Conservation (phyloP, 2,797 vertebrate species). For the Tragelaphus oryx region DNA sequence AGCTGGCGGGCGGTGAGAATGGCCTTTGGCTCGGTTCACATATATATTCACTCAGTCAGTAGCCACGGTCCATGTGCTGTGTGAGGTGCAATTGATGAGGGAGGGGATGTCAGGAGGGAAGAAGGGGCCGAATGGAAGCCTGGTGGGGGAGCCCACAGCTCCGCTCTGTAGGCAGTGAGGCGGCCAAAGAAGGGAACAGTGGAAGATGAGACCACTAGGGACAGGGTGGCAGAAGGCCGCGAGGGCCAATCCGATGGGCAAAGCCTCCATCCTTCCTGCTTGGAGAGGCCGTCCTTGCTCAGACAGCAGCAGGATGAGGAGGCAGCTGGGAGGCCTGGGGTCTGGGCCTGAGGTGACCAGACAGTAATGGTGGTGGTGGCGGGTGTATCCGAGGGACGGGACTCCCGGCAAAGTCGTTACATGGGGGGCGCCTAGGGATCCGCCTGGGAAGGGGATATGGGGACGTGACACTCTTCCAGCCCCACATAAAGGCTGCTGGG, state of each 20-base stretch:
- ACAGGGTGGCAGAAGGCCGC: neutral
- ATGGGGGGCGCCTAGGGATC: neutral
- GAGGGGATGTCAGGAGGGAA: neutral
- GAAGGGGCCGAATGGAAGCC: neutral
- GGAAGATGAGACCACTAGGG: neutral
- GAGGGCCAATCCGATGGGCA: neutral
- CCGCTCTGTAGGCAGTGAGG: neutral
- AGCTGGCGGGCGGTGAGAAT: neutral
- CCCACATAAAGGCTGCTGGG: neutral
- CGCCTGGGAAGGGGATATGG: neutral
- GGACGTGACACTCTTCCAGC: neutral
- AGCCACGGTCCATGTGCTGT: neutral
- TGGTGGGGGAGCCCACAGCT: neutral
- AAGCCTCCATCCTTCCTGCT: neutral
- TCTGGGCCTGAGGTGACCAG: neutral
- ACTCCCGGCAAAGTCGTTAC: neutral
- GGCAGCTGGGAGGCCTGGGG: neutral
- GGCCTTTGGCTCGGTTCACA: neutral
- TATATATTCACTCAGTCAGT: rapidly evolving
- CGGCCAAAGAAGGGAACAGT: neutral
- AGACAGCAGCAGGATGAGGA: neutral
- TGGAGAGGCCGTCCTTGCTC: neutral
- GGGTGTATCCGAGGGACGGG: neutral
- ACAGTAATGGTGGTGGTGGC: neutral
- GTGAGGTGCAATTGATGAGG: neutral